Evolutionary conservation across 2,888 invertebrate species (phyloP), one percentile per base, ranked within the genome.

Genomic region (Drosophila rellima): DNA sequence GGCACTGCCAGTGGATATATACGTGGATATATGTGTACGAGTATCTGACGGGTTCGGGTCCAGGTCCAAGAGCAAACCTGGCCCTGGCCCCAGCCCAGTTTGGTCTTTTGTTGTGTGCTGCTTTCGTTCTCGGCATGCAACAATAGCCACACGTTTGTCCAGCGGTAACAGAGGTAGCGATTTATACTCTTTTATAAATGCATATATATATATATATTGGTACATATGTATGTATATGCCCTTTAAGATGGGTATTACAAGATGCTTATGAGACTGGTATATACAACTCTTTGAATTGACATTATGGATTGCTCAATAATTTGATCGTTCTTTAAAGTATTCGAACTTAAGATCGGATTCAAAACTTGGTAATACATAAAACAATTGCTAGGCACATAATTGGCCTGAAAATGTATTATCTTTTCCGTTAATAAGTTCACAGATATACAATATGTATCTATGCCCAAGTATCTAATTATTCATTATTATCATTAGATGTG

Each of bases 161-260:
- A 65, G 63, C 69, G 87, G 84, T 83, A 86, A 76, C 87, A 80
- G 69, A 63, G 69, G 70, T 80, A 89, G 74, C 81, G 89, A 88
- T 82, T 88, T 87, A 83, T 89, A 59, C 54, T 55, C 51, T 51
- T 44, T 39, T 23, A 42, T 63, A 52, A 74, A 62, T 67, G 59
- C 47, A 48, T 35, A 47, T 35, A 33, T 50, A 47, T 57, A 23
- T 54, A 15, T 50, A 47, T 57, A 23, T 54, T 13, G 26, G 26
- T 1, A 26, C 26, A 26, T 11, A 26, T 3, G 26, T 1, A 26
- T 7, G 7, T 11, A 26, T 3, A 45, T 45, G 23, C 45, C 35
- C 26, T 45, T 15, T 4, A 33, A 10, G 8, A 2, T 17, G 57
- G 17, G 57, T 18, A 45, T 18, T 10, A 10, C 13, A 17, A 26